Percentiles rank a stretch among this genome's conserved stretches.
phyloP scores from a whole-genome alignment of 2,113 vertebrate species.

The Jaculus jaculus region DNA sequence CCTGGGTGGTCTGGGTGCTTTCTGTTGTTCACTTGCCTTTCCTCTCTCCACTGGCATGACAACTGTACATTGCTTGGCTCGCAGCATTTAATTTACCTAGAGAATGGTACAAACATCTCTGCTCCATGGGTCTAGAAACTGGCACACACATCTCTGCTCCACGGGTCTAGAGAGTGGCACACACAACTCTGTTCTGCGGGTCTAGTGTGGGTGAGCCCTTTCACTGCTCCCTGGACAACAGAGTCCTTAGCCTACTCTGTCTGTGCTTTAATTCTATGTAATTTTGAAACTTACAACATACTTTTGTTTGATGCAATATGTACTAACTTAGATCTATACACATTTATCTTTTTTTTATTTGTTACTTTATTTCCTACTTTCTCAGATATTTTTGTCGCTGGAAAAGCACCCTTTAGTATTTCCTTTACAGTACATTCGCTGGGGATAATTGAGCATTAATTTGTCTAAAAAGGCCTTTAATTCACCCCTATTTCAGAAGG shows the following conservation, averaged over 20 bases:
- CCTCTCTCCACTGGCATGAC: not conserved
- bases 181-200: not conserved
- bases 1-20: not conserved
- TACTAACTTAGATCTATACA: constrained; percentile 14
- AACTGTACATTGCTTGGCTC: not conserved
- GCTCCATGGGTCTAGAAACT: too few species aligned
- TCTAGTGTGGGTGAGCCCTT: not conserved
- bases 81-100: not conserved
- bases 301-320: not conserved
- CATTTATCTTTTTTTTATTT: not conserved
- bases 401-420: not conserved
- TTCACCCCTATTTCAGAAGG: constrained; percentile 1
- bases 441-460: not conserved
- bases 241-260: not conserved
- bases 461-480: not conserved
- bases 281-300: not conserved
- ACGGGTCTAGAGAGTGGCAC: too few species aligned
- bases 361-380: not conserved
- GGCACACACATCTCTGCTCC: not conserved
- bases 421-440: constrained; percentile 8
- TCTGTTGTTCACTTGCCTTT: not conserved
- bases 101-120: too few species aligned
- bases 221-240: not conserved
- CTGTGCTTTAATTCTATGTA: not conserved
- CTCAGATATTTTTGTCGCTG: not conserved